Percentiles rank a stretch among this genome's conserved stretches.
Conservation (phyloP, 2,113 vertebrate species). For the Strigops habroptila region DNA sequence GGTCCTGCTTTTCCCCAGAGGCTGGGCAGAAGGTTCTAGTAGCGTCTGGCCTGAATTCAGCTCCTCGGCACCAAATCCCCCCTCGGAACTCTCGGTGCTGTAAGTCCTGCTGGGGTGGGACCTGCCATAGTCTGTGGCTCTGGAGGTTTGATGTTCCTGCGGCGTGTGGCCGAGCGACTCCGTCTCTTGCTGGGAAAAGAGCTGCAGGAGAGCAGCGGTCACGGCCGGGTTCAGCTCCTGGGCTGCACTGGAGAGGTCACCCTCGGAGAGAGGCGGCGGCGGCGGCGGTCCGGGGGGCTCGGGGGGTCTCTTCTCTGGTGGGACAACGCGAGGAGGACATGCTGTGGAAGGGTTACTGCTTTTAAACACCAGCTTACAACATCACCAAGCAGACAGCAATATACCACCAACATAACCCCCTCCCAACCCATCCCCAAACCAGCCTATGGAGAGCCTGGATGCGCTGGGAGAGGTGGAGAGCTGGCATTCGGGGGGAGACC, state of each 20-base stretch:
- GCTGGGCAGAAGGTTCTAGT: slow-evolving; percentile 72
- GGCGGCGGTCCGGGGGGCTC: slow-evolving; percentile 78
- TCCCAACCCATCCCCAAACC: neutral
- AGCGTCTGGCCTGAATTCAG: slow-evolving; percentile 68
- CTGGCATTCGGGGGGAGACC: neutral
- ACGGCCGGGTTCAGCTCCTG: slow-evolving; percentile 86
- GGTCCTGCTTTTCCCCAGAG: slow-evolving; percentile 81
- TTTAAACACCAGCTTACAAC: slow-evolving; percentile 78
- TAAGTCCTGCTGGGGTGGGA: slow-evolving; percentile 75
- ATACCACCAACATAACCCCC: neutral
- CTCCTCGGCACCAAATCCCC: slow-evolving; percentile 73
- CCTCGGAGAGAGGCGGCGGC: slow-evolving; percentile 69
- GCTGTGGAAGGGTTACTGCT: slow-evolving; percentile 83
- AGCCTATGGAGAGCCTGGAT: neutral
- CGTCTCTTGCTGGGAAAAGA: slow-evolving; percentile 88
- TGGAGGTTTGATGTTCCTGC: slow-evolving; percentile 64
- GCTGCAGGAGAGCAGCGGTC: slow-evolving; percentile 90
- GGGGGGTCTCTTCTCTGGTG: slow-evolving; percentile 89
- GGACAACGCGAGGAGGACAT: slow-evolving; percentile 78
- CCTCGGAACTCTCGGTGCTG: slow-evolving; percentile 69
- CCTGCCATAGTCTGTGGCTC: slow-evolving; percentile 62
- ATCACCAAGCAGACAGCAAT: slow-evolving; percentile 51
- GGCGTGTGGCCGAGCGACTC: slow-evolving; percentile 70
- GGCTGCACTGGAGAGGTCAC: slow-evolving; percentile 60
- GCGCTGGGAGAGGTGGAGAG: neutral